Conservation (phyloP, 2,113 vertebrate genomes). For the Pseudorhombus dupliciocellatus region DNA sequence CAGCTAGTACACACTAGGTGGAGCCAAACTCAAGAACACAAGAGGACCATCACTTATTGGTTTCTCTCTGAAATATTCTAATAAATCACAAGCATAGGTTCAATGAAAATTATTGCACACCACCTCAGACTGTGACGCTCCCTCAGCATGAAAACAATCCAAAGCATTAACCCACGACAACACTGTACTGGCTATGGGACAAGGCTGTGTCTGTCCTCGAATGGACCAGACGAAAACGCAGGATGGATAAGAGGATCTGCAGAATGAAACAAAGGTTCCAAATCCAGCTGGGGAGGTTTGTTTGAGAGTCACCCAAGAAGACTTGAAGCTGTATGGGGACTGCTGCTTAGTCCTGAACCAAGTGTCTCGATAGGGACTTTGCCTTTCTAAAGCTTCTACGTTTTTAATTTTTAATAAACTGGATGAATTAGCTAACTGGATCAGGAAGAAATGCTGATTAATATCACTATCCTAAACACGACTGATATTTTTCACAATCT, state of each 20-base stretch:
- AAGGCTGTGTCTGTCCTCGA: background rate
- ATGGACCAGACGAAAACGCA: too few relatives aligned
- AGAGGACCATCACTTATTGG: background rate
- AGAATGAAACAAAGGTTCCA: background rate
- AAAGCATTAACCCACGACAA: background rate
- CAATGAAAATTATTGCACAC: background rate
- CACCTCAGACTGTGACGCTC: background rate
- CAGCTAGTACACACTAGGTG: slow-evolving; percentile 44
- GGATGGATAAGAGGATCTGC: background rate
- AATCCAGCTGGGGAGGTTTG: background rate
- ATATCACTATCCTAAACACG: too few relatives aligned
- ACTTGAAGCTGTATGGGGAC: background rate
- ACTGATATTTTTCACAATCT: too few relatives aligned
- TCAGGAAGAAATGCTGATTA: too few relatives aligned
- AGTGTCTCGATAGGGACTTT: background rate
- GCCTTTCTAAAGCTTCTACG: background rate
- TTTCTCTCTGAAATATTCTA: background rate
- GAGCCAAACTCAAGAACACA: slow-evolving; percentile 35
- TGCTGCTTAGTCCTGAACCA: background rate
- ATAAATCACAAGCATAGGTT: background rate
- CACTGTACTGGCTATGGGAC: background rate
- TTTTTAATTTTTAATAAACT: too few relatives aligned
- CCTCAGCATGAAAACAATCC: background rate
- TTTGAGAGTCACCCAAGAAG: background rate
- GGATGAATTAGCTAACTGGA: too few relatives aligned